A percentile compares a stretch with the other conserved stretches of the same genome.
phyloP scores from a whole-genome alignment of 1,140 invertebrate species.

The Bombus breviceps region DNA sequence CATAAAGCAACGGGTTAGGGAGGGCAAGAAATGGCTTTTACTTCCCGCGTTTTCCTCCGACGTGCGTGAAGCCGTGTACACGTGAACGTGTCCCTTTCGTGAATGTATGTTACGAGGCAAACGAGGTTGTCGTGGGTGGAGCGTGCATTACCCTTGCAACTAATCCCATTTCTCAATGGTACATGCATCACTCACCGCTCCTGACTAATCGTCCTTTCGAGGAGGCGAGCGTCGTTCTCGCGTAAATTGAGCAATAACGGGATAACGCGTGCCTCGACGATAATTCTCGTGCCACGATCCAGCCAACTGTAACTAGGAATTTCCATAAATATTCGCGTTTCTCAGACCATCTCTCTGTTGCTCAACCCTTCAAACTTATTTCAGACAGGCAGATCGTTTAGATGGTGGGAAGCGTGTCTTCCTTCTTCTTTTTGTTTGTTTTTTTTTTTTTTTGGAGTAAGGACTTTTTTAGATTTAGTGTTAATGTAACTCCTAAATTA shows the following conservation, averaged over 20 bases:
- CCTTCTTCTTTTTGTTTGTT: no score
- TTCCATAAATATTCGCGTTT: constrained; percentile 27
- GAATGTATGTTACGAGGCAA: constrained; percentile 24
- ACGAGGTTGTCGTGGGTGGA: constrained; percentile 35
- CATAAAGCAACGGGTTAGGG: constrained; percentile 6
- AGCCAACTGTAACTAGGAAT: background rate
- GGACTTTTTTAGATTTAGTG: background rate
- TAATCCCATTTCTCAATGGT: constrained; percentile 55
- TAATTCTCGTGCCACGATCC: constrained; percentile 33
- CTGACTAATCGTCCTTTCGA: constrained; percentile 49
- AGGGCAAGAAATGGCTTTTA: constrained; percentile 35
- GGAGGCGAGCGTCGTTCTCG: constrained; percentile 31
- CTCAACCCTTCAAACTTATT: background rate
- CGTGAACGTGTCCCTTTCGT: constrained; percentile 25
- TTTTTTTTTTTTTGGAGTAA: background rate
- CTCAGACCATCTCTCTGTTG: no score
- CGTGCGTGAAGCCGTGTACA: background rate
- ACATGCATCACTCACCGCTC: constrained; percentile 39
- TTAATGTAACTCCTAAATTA: background rate
- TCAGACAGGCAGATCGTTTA: no score
- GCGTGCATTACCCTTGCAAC: constrained; percentile 46
- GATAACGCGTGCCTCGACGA: constrained; percentile 32
- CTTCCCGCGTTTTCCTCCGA: background rate
- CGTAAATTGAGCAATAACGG: constrained; percentile 53
- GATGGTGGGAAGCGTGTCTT: no score